Evolutionary conservation across 2,113 vertebrate species (phyloP), one percentile per base, ranked within the genome.

Genomic region (Scomber scombrus): DNA sequence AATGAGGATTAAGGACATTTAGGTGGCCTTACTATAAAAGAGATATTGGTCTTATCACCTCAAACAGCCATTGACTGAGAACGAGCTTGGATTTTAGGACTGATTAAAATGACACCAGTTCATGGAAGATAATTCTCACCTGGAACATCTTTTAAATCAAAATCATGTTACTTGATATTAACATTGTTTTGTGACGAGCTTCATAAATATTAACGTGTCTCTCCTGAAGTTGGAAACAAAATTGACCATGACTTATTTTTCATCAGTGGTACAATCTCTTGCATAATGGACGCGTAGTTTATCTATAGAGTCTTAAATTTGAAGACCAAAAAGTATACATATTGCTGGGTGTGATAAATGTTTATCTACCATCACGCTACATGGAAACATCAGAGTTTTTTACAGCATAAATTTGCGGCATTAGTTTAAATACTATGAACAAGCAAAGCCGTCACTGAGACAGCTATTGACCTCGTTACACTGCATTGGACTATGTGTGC

Each of bases 1-100:
- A 63, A 78, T 67, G 47, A 54, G 18, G 46, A 64, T 58, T n/a
- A 34, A 8, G 68, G 14, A 76, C 47, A 77, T 54, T 31, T 11
- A 45, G 23, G 4, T 54, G 52, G 4, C 2, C 12, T 29, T 5
- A n/a, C 19, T 40, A 6, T 40, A 18, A 31, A 15, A 14, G 29
- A 31, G 19, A 31, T 5, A 10, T 15, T 45, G 31, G 23, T 18
- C 13, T 52, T 7, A 14, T n/a, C 7, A 18, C 23, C 43, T 55
- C 26, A 6, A 12, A 67, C 18, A 66, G 3, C 3, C 46, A 4
- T 18, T n/a, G 14, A 7, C 3, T 29, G 16, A 49, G 34, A 40
- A 40, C 34, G 3, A 47, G 4, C 12, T 15, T 26, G 3, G 23
- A 26, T 26, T 26, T 26, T 26, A 26, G 23, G 23, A 26, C 13